Evolutionary conservation across 1,140 invertebrate genomes (phyloP).

Genomic region (Zaprionus davidi): DNA sequence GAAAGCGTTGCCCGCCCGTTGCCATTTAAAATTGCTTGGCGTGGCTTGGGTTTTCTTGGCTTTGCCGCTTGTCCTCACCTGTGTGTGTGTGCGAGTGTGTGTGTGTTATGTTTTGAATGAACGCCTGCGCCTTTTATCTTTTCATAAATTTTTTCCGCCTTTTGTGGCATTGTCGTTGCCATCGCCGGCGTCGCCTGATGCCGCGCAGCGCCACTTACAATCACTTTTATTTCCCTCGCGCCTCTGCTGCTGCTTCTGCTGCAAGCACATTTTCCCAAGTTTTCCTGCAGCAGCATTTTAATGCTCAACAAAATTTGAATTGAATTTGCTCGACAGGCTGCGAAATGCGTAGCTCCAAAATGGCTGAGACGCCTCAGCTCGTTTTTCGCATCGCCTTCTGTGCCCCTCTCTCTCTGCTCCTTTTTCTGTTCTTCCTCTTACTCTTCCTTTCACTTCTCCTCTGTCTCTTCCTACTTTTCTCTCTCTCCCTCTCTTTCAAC

Average conservation of each 20-base stretch:
- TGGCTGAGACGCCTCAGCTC: slow-evolving; percentile 37
- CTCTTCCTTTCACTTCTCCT: not conserved
- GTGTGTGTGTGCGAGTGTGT: slow-evolving; percentile 22
- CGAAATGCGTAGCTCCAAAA: slow-evolving; percentile 60
- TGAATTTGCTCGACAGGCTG: slow-evolving; percentile 75
- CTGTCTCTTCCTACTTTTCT: not conserved
- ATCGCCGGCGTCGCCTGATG: not conserved
- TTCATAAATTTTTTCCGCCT: slow-evolving; percentile 77
- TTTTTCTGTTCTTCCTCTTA: slow-evolving; percentile 9
- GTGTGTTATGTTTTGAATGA: slow-evolving; percentile 78
- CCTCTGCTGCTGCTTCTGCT: slow-evolving; percentile 44
- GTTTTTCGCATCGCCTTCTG: slow-evolving; percentile 9
- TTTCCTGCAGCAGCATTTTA: slow-evolving; percentile 72
- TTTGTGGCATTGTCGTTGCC: slow-evolving; percentile 47
- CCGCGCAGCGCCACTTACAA: slow-evolving; percentile 69
- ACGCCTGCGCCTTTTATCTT: slow-evolving; percentile 81
- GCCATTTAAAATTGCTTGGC: slow-evolving; percentile 79
- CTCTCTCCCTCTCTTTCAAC: not conserved
- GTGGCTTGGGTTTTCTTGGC: slow-evolving; percentile 62
- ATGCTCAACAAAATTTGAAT: slow-evolving; percentile 82
- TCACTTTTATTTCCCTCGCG: slow-evolving; percentile 75
- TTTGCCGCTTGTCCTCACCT: slow-evolving; percentile 48
- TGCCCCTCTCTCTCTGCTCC: slow-evolving; percentile 1
- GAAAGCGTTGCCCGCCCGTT: slow-evolving; percentile 32
- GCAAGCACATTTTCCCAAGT: slow-evolving; percentile 66